Percentiles rank a stretch among this genome's conserved stretches.
Conservation (phyloP, 2,113 vertebrate species). For the Epinephelus cyanopodus region DNA sequence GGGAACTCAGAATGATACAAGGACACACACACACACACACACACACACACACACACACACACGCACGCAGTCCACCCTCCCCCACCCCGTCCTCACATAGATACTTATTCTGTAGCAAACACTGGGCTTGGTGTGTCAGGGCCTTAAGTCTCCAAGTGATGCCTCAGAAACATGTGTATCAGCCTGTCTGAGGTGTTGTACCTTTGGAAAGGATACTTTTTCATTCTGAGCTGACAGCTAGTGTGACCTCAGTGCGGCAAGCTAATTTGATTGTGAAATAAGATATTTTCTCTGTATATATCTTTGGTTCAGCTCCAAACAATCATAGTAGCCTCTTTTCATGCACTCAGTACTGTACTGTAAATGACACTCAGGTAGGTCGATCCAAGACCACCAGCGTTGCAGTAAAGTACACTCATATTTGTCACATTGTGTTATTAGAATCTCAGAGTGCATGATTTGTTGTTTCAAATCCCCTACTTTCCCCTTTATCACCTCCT, state of each 20-base stretch:
- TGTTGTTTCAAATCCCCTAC: constrained; percentile 52
- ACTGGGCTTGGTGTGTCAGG: too few relatives aligned
- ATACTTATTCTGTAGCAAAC: too few relatives aligned
- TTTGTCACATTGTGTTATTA: constrained; percentile 55
- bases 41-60: too few relatives aligned
- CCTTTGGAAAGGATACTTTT: constrained; percentile 18
- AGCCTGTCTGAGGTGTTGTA: constrained; percentile 15
- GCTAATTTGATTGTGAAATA: constrained; percentile 42
- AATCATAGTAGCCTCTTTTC: constrained; percentile 26
- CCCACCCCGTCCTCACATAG: too few relatives aligned
- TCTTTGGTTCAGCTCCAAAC: constrained; percentile 49
- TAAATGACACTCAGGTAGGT: constrained; percentile 46
- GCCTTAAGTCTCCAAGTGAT: constrained; percentile 1
- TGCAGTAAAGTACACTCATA: constrained; percentile 43
- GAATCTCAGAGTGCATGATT: constrained; percentile 29
- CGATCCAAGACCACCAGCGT: constrained; percentile 65
- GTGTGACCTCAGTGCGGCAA: constrained; percentile 18
- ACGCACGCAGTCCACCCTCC: too few relatives aligned
- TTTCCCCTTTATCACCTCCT: constrained; percentile 2
- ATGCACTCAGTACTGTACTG: constrained; percentile 31
- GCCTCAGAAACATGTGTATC: constrained; percentile 22
- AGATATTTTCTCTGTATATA: constrained; percentile 53
- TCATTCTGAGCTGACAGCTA: constrained; percentile 16
- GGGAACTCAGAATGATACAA: too few relatives aligned
- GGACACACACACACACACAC: too few relatives aligned